Base-by-base conservation (phyloP, 2,113 vertebrate genomes). In the Sebastes fasciatus region DNA sequence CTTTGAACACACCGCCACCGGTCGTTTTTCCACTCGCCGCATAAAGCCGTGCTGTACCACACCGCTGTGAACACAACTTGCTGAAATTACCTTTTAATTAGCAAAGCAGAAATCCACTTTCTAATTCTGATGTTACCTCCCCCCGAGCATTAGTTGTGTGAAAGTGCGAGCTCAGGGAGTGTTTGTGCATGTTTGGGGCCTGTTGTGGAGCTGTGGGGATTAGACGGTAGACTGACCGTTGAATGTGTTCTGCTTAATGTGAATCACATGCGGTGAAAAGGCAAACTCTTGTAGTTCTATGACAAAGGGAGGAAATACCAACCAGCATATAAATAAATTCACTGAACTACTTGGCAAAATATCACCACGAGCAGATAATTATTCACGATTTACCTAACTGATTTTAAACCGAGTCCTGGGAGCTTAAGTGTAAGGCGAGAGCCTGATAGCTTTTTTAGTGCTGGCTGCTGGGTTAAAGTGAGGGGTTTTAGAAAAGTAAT, bases 71-170 rank as follows among this genome's bases (percentile, higher is more conserved):
- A 61, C 1, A 60, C 21, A 7, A 11, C 5, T 61, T 74, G 48
- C 40, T 77, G 45, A 79, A 89, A 82, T 51, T 42, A 57, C 65
- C 9, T 42, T 77, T 81, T 86, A 85, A 86, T 84, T 77, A 75
- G 46, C 8, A 13, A 65, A 78, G 43, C 51, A 57, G 58, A 34
- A 74, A 83, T 74, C 8, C 40, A 55, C 54, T 66, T 46, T 55
- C 8, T 43, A 23, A 13, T 57, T 1, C 67, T 84, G 66, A 84
- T 26, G 64, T 81, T 61, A 40, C 66, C 43, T n/a, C 42, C 78
- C 74, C 83, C 70, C 63, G 69, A 61, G 12, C 46, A 48, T 63
- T 21, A 40, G 11, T 54, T 67, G 60, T 61, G 61, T 70, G 45
- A 49, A 49, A 40, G 42, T 54, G 48, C 45, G 51, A 46, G 61